Evolutionary conservation across 2,113 vertebrate genomes (phyloP), one percentile per base, ranked within the genome.

Genomic region (Hippoglossus stenolepis): DNA sequence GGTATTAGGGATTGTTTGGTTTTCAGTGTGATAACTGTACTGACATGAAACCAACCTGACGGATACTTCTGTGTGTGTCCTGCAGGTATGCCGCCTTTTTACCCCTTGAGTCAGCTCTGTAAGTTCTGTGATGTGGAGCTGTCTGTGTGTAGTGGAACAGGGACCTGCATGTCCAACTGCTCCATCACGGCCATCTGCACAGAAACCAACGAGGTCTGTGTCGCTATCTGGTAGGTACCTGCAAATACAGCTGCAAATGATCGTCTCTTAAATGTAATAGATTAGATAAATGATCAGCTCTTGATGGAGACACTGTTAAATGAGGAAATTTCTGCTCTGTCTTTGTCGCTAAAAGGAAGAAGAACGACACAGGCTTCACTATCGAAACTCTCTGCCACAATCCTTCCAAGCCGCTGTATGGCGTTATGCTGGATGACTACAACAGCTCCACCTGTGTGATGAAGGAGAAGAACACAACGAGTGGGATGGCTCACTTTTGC

Each of bases 311-410:
- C 31, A 31, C 31, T 20, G 35, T 59, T 59, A 8, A 10, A 17
- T 3, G 0, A 2, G 49, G 0, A 21, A 0, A 9, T 18, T 18
- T 65, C 14, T 58, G 10, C 11, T 66, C 15, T 40, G 31, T 72
- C 21, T 77, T 13, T 38, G 68, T 67, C 56, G 70, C 49, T 40
- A 5, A 15, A 23, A 98, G 97, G 97, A 96, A 95, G 65, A 95
- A 94, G 85, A 96, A 96, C 14, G 96, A 95, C 63, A 93, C 93
- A 47, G 95, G 90, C 51, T 85, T 94, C 89, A 96, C 95, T 0
- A 82, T 97, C 2, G 97, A 98, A 93, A 97, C 97, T 0, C 85
- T 98, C 59, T 98, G 97, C 81, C 97, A 99, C 0, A 83, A 96
- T 86, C 96, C 96, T 1, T 69, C 89, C n/a, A 24, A 76, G 26